These are phyloP conservation scores for Patiria miniata DNA, from an alignment of 35 echinoderm and acorn worm species.

Conservation along the genomic window DNA sequence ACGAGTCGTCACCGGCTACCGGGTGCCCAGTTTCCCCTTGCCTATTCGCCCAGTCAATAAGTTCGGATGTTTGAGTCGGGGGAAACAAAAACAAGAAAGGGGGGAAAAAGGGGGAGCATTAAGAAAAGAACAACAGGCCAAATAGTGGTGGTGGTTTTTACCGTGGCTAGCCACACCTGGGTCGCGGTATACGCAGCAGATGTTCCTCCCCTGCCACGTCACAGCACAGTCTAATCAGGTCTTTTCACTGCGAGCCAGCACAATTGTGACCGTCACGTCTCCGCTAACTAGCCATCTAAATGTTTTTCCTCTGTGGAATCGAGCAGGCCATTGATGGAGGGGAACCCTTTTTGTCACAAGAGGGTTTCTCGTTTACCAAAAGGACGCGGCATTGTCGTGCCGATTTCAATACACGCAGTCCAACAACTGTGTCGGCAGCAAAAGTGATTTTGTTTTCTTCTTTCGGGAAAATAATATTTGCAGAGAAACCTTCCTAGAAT, in stretches of 20 bases:
- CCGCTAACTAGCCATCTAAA: background rate
- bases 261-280: conserved; percentile 2
- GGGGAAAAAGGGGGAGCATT: background rate
- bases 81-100: background rate
- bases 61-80: background rate
- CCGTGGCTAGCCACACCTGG: background rate
- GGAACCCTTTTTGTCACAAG: background rate
- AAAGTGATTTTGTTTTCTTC: too few species aligned
- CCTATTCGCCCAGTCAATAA: conserved; percentile 11
- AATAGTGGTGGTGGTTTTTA: background rate
- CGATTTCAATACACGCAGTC: background rate
- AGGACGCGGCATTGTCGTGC: background rate
- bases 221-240: background rate
- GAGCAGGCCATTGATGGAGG: background rate
- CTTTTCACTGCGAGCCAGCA: background rate
- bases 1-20: background rate
- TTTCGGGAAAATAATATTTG: too few species aligned
- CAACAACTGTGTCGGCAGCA: too few species aligned
- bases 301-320: background rate
- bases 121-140: background rate
- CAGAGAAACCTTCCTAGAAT: too few species aligned
- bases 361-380: background rate
- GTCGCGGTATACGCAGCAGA: background rate
- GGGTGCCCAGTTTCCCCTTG: background rate
- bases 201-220: background rate